Evolutionary conservation across 2,113 vertebrate species (phyloP).

Genomic region (Dunckerocampus dactyliophorus): DNA sequence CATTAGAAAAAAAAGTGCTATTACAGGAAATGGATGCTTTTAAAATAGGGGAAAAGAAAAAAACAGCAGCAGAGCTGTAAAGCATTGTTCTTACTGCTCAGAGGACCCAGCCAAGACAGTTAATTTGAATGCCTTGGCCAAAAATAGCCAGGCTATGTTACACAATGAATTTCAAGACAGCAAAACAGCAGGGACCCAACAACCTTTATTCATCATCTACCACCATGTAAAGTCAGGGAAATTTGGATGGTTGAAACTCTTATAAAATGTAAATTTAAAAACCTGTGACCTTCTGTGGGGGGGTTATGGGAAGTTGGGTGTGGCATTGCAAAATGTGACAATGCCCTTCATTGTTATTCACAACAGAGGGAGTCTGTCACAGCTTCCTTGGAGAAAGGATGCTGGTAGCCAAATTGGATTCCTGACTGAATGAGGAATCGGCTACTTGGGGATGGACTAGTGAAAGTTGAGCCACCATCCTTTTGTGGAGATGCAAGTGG

Average conservation of each 20-base stretch:
- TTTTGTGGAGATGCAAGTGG: constrained; percentile 80
- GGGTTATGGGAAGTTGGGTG: constrained; percentile 11
- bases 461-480: constrained; percentile 77
- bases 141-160: constrained; percentile 51
- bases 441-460: constrained; percentile 80
- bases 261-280: constrained; percentile 1
- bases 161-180: constrained; percentile 28
- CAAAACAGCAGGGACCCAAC: constrained; percentile 23
- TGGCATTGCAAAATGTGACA: constrained; percentile 28
- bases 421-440: constrained; percentile 86
- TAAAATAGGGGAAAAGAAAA: constrained; percentile 41
- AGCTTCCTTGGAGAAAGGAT: constrained; percentile 45
- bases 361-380: constrained; percentile 65
- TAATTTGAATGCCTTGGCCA: constrained; percentile 53
- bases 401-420: constrained; percentile 82
- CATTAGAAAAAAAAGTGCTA: constrained; percentile 61
- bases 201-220: constrained; percentile 1
- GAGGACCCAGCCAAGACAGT: constrained; percentile 42
- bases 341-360: constrained; percentile 51
- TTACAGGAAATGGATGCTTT: constrained; percentile 70
- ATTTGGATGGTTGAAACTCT: background rate
- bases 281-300: background rate
- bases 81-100: constrained; percentile 54
- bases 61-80: constrained; percentile 32
- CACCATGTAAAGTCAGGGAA: background rate